Evolutionary conservation across 2,888 invertebrate genomes (phyloP), one percentile per base, ranked within the genome.

Genomic region (Chaitophorus viminalis): DNA sequence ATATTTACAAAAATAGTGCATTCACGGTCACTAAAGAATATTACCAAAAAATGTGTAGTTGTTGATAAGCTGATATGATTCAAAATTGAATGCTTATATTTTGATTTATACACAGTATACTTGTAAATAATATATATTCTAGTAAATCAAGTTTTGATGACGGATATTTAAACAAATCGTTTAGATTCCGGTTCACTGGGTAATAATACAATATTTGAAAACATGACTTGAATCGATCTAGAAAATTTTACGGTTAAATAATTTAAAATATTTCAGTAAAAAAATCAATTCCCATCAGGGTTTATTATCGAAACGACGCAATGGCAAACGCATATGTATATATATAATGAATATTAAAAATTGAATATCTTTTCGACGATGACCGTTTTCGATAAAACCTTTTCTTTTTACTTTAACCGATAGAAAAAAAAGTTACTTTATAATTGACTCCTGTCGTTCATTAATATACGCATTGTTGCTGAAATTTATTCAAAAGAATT

Each of bases 401-500:
- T 68, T 79, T 39, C 11, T 2, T 39, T 70, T 79, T 65, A 21
- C 39, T 79, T 39, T 3, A 29, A 36, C 21, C 18, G 25, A 0
- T 21, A 6, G 25, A 68, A 54, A 74, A 31, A 70, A 29, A 70
- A 75, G 60, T 25, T 46, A 60, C n/a, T 3, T 60, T 72, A 17
- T 83, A 75, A 84, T 65, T 11, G 75, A 75, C 83, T 65, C 31
- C n/a, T n/a, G 31, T 25, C 25, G 60, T 74, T 75, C 60, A 60
- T 83, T 74, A 46, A 75, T 17, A 14, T 31, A n/a, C 68, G 60
- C 31, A 75, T 83, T 65, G 39, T 75, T 39, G 39, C 5, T 33
- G 75, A 75, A 83, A 65, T 65, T 65, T 83, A 75, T 83, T 83
- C 75, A 75, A 25, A 46, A 31, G 75, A 14, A 14, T 65, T 21